A percentile compares a stretch with the other conserved stretches of the same genome.
Conservation (phyloP, 2,888 invertebrate genomes). For the Heliconius charithonia region DNA sequence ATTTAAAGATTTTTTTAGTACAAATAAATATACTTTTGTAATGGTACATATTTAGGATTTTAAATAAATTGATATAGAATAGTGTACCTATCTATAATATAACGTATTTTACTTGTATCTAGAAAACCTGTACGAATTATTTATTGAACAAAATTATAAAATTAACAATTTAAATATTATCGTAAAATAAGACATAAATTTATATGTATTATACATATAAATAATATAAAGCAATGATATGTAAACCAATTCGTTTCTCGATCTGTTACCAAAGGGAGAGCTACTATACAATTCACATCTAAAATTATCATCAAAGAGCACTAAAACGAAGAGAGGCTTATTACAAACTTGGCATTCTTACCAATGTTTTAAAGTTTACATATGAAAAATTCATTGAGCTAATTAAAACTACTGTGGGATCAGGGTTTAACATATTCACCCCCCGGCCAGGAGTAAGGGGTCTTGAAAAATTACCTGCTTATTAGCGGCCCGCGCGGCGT, state of each 20-base stretch:
- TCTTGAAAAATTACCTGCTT: constrained; percentile 64
- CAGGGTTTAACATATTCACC: constrained; percentile 73
- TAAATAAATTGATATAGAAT: too few relatives aligned
- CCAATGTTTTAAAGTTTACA: constrained; percentile 41
- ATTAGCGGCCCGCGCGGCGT: constrained; percentile 55
- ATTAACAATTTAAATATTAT: too few relatives aligned
- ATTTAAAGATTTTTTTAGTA: too few relatives aligned
- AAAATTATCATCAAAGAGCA: constrained; percentile 24
- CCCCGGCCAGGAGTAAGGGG: constrained; percentile 59
- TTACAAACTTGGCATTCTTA: constrained; percentile 42
- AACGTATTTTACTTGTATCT: too few relatives aligned
- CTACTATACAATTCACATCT: constrained; percentile 24
- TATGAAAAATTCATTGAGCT: constrained; percentile 68
- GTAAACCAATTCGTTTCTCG: constrained; percentile 20
- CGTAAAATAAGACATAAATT: neutral
- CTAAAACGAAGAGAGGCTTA: constrained; percentile 29
- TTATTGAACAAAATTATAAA: too few relatives aligned
- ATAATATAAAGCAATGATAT: constrained; percentile 1
- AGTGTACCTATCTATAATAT: too few relatives aligned
- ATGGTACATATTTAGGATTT: too few relatives aligned
- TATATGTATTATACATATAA: neutral
- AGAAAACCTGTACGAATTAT: too few relatives aligned
- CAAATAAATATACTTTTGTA: too few relatives aligned
- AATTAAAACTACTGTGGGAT: constrained; percentile 61
- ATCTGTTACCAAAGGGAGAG: constrained; percentile 12